Percentiles rank a stretch among this genome's conserved stretches.
Evolutionary conservation across 2,797 vertebrate genomes (phyloP).

Genomic region (Acanthopagrus latus): DNA sequence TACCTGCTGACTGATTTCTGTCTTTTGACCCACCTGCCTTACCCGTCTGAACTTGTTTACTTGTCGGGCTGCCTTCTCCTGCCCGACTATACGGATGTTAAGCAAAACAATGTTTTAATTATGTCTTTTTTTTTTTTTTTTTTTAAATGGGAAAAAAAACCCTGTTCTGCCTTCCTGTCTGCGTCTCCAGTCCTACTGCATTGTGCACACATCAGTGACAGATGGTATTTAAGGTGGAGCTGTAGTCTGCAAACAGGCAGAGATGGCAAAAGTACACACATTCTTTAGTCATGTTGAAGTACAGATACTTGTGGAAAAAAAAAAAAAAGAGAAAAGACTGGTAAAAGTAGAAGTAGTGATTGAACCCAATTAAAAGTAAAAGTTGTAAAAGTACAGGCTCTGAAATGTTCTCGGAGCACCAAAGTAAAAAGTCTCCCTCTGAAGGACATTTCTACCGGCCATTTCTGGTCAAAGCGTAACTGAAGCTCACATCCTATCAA

Average conservation of each 20-base stretch:
- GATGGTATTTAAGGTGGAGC: not conserved
- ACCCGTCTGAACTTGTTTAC: not conserved
- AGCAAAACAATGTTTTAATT: not conserved
- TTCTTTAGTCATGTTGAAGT: too few species aligned
- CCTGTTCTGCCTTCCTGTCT: not conserved
- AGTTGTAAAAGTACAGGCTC: too few species aligned
- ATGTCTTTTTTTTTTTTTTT: not conserved
- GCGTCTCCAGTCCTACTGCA: too few species aligned
- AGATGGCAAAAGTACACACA: not conserved
- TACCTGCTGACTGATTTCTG: not conserved
- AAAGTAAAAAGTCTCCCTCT: too few species aligned
- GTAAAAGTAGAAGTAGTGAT: too few species aligned
- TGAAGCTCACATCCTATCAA: too few species aligned
- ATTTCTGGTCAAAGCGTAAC: too few species aligned
- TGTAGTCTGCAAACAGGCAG: not conserved
- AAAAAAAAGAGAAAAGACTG: too few species aligned
- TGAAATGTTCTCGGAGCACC: too few species aligned
- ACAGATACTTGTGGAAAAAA: too few species aligned
- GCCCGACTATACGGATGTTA: not conserved
- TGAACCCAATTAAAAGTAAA: too few species aligned
- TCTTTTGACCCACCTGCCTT: not conserved
- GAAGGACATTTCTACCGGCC: too few species aligned
- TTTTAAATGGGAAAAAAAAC: not conserved
- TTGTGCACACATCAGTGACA: not conserved
- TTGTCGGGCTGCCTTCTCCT: not conserved